phyloP scores from a whole-genome alignment of 2,797 vertebrate genomes.

The Channa striata region DNA sequence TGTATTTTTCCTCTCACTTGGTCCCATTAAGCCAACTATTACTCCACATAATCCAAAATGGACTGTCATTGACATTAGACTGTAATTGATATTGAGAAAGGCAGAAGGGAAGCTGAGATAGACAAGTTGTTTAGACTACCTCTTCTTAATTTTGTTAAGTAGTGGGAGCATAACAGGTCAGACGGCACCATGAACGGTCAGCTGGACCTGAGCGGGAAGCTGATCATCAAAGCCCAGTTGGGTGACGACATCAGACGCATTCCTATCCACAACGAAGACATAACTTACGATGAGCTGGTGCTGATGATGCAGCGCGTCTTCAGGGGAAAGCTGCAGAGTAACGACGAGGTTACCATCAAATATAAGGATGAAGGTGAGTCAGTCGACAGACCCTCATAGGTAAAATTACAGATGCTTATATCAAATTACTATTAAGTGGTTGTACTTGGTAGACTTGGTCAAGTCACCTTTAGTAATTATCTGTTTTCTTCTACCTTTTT shows the following conservation, averaged over 20 bases:
- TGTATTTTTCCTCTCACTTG: no score
- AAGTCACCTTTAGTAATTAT: no score
- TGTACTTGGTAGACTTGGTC: no score
- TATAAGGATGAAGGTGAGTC: conserved; percentile 97
- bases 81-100: neutral
- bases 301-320: conserved; percentile 99
- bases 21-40: no score
- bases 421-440: neutral
- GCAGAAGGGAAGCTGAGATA: neutral
- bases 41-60: neutral
- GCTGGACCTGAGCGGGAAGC: conserved; percentile 98
- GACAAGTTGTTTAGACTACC: neutral
- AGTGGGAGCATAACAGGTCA: conserved; percentile 74
- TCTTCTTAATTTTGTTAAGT: conserved; percentile 27
- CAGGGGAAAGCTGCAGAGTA: conserved; percentile 97
- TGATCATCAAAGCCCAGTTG: conserved; percentile 99
- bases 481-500: conserved; percentile 6
- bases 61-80: neutral
- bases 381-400: neutral
- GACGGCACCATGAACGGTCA: conserved; percentile 94
- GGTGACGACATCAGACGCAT: conserved; percentile 98
- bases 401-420: neutral
- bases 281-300: conserved; percentile 98
- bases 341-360: conserved; percentile 98
- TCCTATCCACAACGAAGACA: conserved; percentile 99